Evolutionary conservation across 2,797 vertebrate species (phyloP).

Genomic region (Myotis myotis): DNA sequence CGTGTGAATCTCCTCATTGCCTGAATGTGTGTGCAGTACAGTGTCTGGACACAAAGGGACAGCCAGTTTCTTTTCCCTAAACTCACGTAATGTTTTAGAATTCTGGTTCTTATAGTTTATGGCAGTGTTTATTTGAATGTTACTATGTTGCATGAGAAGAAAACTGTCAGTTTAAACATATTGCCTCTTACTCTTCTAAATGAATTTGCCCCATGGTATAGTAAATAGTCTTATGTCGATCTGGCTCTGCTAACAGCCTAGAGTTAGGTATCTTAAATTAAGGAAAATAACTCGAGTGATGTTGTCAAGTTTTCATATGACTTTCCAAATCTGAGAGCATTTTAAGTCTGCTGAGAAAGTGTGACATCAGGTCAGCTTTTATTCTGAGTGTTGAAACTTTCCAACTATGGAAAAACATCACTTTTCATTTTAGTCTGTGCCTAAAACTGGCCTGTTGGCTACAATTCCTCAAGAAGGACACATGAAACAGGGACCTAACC

Average conservation of each 20-base stretch:
- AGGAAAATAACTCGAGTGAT: not conserved
- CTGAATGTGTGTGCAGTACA: not conserved
- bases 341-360: constrained; percentile 12
- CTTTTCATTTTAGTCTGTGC: not conserved
- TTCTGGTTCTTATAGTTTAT: not conserved
- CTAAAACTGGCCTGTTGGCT: not conserved
- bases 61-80: not conserved
- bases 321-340: constrained; percentile 50
- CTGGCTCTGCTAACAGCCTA: not conserved
- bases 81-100: not conserved
- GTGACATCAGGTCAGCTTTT: constrained; percentile 23
- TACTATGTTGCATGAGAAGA: not conserved
- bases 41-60: not conserved
- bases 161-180: not conserved
- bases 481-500: not conserved
- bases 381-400: constrained; percentile 49
- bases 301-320: constrained; percentile 22
- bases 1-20: not conserved
- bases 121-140: not conserved
- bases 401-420: constrained; percentile 29
- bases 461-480: not conserved
- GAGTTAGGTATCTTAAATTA: not conserved
- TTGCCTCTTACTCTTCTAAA: not conserved
- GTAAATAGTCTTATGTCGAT: not conserved
- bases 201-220: not conserved